Conservation (phyloP, 1,140 invertebrate genomes). For the Eurosta solidaginis region DNA sequence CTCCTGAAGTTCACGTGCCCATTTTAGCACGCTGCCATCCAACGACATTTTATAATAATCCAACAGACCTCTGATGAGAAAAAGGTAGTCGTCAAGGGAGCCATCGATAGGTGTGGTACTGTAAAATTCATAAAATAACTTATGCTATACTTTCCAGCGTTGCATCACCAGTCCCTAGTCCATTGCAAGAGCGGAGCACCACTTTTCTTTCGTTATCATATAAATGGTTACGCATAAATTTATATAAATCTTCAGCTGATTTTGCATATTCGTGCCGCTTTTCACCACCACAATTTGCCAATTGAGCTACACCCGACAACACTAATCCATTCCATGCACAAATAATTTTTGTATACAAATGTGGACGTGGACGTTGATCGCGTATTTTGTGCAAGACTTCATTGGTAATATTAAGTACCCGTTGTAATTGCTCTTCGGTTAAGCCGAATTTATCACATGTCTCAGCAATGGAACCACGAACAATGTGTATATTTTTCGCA, state of each 20-base stretch:
- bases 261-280: slow-evolving; percentile 67
- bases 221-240: slow-evolving; percentile 78
- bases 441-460: slow-evolving; percentile 76
- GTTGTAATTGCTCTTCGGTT: slow-evolving; percentile 64
- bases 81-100: slow-evolving; percentile 91
- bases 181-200: slow-evolving; percentile 86
- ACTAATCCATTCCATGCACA: slow-evolving; percentile 94
- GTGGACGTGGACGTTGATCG: slow-evolving; percentile 79
- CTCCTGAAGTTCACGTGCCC: slow-evolving; percentile 81
- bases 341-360: slow-evolving; percentile 90
- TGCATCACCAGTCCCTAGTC: slow-evolving; percentile 65
- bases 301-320: slow-evolving; percentile 82
- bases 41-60: slow-evolving; percentile 87
- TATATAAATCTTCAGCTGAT: slow-evolving; percentile 74
- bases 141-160: slow-evolving; percentile 52
- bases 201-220: slow-evolving; percentile 68
- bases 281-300: slow-evolving; percentile 72
- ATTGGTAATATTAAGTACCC: slow-evolving; percentile 70
- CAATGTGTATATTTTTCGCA: slow-evolving; percentile 84
- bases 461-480: slow-evolving; percentile 70
- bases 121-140: slow-evolving; percentile 33
- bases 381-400: slow-evolving; percentile 73
- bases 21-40: slow-evolving; percentile 75
- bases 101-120: slow-evolving; percentile 72
- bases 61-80: slow-evolving; percentile 82